Percentiles rank a stretch among this genome's conserved stretches.
Conservation (phyloP, 2,797 vertebrate species). For the Rhinichthys osculus region DNA sequence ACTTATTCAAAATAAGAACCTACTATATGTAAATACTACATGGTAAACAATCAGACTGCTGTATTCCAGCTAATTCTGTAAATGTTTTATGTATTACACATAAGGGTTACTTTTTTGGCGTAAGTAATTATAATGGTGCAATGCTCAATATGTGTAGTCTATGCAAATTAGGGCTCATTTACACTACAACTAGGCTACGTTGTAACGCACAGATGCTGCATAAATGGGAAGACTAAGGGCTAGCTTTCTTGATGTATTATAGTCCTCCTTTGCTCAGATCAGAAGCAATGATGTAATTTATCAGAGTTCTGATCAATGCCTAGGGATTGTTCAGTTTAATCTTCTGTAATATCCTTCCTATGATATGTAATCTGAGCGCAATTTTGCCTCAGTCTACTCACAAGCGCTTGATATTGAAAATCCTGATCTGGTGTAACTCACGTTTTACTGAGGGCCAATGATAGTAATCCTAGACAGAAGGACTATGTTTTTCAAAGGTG, state of each 20-base stretch:
- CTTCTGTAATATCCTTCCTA: constrained; percentile 38
- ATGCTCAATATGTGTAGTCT: not conserved
- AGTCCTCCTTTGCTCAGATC: constrained; percentile 6
- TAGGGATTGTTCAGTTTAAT: constrained; percentile 39
- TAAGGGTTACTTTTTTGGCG: not conserved
- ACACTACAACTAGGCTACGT: not conserved
- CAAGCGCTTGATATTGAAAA: constrained; percentile 40
- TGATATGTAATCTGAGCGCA: constrained; percentile 45
- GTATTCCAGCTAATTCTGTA: not conserved
- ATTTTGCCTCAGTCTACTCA: constrained; percentile 15
- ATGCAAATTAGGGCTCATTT: not conserved
- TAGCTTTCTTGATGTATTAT: not conserved
- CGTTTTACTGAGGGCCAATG: constrained; percentile 43
- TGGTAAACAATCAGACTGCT: not conserved
- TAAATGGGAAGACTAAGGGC: not conserved
- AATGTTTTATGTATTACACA: not conserved
- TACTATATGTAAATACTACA: not conserved
- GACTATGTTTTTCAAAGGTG: constrained; percentile 33
- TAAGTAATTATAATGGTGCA: not conserved
- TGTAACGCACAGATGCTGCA: not conserved
- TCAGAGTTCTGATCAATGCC: constrained; percentile 41
- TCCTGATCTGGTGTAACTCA: constrained; percentile 29
- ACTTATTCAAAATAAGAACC: no score
- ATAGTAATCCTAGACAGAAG: constrained; percentile 39
- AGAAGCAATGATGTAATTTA: constrained; percentile 30